These are phyloP conservation scores for Metallyticus violacea DNA, from an alignment of 2,888 invertebrate species.

Conservation along the genomic window DNA sequence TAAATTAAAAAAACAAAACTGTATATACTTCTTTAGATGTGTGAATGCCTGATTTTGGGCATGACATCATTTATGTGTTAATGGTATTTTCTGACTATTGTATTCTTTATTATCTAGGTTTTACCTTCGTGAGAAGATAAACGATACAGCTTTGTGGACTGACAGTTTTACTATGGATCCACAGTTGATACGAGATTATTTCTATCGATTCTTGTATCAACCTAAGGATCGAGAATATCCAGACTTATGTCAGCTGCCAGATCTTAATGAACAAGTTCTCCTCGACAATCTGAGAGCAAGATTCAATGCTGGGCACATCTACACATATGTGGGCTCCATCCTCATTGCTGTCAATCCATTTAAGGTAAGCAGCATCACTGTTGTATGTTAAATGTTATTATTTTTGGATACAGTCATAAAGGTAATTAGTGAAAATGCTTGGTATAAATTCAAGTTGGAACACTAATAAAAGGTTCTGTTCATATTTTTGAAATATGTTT, in stretches of 20 bases:
- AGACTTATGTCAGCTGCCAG: constrained; percentile 92
- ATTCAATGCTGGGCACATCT: constrained; percentile 89
- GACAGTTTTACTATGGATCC: constrained; percentile 87
- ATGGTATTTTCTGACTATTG: constrained; percentile 27
- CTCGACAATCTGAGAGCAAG: constrained; percentile 85
- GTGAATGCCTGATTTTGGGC: too few relatives aligned
- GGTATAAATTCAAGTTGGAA: background rate
- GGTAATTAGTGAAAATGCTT: too few relatives aligned
- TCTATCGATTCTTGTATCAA: constrained; percentile 85
- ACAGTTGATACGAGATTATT: constrained; percentile 89
- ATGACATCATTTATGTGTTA: too few relatives aligned
- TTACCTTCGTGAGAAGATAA: constrained; percentile 82
- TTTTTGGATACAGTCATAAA: too few relatives aligned
- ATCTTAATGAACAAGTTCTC: constrained; percentile 89
- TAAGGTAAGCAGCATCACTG: constrained; percentile 47
- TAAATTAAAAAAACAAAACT: too few relatives aligned
- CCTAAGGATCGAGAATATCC: constrained; percentile 93
- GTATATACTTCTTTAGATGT: too few relatives aligned
- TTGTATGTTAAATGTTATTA: background rate
- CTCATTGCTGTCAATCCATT: constrained; percentile 93
- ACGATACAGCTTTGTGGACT: constrained; percentile 75
- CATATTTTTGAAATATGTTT: background rate
- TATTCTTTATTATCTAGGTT: constrained; percentile 57
- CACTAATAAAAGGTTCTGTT: background rate
- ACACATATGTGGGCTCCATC: constrained; percentile 94